A percentile compares a stretch with the other conserved stretches of the same genome.
Conservation (phyloP, 2,888 invertebrate species). For the Caenorhabditis drosophilae region DNA sequence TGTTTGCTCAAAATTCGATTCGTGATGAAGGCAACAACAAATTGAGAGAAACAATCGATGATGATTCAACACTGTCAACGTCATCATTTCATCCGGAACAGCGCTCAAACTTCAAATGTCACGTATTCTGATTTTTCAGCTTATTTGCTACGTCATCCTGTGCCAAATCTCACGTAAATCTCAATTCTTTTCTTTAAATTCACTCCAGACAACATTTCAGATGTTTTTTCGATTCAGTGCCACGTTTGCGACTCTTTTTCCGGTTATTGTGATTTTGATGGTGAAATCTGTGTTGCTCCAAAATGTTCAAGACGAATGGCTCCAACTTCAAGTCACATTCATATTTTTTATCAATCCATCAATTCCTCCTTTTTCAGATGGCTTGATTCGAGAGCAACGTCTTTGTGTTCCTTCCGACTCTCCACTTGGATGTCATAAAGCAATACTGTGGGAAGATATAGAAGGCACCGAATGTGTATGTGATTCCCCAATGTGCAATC, state of each 20-base stretch:
- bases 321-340: constrained; percentile 30
- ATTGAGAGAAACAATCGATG: too few species aligned
- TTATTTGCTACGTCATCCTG: neutral
- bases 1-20: too few species aligned
- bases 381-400: constrained; percentile 40
- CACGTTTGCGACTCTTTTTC: constrained; percentile 39
- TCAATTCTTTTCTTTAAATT: neutral
- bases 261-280: constrained; percentile 47
- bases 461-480: constrained; percentile 40
- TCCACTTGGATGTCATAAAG: constrained; percentile 27
- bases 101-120: neutral
- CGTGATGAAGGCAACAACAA: too few species aligned
- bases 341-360: too few species aligned
- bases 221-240: constrained; percentile 19
- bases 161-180: too few species aligned
- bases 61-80: too few species aligned
- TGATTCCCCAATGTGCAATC: constrained; percentile 26
- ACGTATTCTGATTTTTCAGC: neutral
- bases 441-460: constrained; percentile 38
- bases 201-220: too few species aligned
- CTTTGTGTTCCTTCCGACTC: constrained; percentile 43
- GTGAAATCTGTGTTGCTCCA: constrained; percentile 31
- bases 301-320: constrained; percentile 36
- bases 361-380: constrained; percentile 20
- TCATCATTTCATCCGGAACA: too few species aligned